These are phyloP conservation scores for Crossaster papposus DNA, from an alignment of 53 echinoderm and acorn worm species.

Conservation along the genomic window DNA sequence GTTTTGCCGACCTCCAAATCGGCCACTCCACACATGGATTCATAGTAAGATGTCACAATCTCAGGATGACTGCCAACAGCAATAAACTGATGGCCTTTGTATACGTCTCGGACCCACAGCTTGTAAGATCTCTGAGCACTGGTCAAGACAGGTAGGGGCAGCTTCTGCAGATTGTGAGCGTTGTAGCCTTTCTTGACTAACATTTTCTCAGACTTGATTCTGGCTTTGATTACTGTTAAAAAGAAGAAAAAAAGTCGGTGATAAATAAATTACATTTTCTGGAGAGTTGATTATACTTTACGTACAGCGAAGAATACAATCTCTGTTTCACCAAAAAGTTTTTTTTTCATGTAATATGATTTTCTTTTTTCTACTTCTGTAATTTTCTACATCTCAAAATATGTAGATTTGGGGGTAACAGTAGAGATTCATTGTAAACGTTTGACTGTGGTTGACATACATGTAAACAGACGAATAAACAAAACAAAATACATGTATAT, in stretches of 20 bases:
- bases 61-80: constrained; percentile 58
- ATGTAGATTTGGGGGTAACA: no score
- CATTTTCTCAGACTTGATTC: constrained; percentile 57
- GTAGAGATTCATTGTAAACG: neutral
- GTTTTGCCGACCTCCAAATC: constrained; percentile 63
- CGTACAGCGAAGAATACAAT: neutral
- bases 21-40: constrained; percentile 80
- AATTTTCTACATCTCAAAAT: no score
- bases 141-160: constrained; percentile 53
- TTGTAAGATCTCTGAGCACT: constrained; percentile 71
- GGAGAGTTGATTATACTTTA: neutral
- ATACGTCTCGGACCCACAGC: constrained; percentile 67
- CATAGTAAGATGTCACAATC: constrained; percentile 80
- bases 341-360: no score
- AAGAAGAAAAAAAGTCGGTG: neutral
- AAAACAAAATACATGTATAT: neutral
- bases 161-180: constrained; percentile 34
- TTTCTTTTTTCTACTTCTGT: no score
- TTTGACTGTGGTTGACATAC: neutral
- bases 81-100: constrained; percentile 77
- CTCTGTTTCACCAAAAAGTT: neutral
- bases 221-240: constrained; percentile 71
- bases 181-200: constrained; percentile 50
- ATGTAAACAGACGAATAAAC: neutral
- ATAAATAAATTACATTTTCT: neutral